Evolutionary conservation across 2,888 invertebrate species (phyloP).

Genomic region (Dexiosoma caninum): DNA sequence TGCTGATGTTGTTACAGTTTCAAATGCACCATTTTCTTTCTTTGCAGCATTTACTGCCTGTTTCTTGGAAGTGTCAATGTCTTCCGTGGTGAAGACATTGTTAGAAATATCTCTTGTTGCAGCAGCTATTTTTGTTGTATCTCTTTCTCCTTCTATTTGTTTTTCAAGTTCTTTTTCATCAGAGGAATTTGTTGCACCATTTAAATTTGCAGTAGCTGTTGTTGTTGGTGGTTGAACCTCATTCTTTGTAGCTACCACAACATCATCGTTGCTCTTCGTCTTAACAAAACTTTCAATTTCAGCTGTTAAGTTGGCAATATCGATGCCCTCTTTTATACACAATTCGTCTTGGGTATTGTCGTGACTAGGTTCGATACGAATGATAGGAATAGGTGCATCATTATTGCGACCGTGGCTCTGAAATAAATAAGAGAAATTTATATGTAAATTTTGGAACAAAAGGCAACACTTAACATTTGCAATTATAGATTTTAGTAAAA

Average conservation of each 20-base stretch:
- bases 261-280: conserved; percentile 48
- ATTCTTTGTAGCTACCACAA: background rate
- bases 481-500: no score
- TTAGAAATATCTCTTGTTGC: background rate
- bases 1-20: conserved; percentile 18
- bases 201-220: no score
- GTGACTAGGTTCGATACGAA: conserved; percentile 60
- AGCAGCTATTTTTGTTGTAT: background rate
- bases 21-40: conserved; percentile 45
- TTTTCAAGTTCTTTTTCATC: background rate
- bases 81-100: background rate
- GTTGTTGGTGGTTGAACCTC: background rate
- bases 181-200: background rate
- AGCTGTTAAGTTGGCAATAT: conserved; percentile 72
- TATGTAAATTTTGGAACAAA: no score
- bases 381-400: conserved; percentile 22
- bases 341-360: conserved; percentile 46
- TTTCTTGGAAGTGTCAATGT: background rate
- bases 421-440: background rate
- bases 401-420: conserved; percentile 39
- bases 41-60: background rate
- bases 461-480: no score
- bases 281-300: conserved; percentile 74
- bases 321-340: conserved; percentile 62
- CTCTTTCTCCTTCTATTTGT: background rate